Evolutionary conservation across 2,113 vertebrate species (phyloP), one percentile per base, ranked within the genome.

Genomic region (Gopherus flavomarginatus): DNA sequence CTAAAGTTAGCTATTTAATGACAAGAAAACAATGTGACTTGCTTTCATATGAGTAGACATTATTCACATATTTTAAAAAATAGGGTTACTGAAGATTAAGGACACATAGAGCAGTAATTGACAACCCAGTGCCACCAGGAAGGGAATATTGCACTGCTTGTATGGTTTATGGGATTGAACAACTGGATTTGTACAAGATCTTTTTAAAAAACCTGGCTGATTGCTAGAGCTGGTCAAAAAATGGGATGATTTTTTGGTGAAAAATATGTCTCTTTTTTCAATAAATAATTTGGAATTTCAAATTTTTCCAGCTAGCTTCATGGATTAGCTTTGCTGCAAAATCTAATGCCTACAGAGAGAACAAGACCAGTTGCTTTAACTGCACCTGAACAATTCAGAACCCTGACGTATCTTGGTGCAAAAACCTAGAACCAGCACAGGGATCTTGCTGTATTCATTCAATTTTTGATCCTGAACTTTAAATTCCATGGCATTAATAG

Each of bases 61-160:
- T 89, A 44, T 95, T 96, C 95, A 88, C 79, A 85, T 94, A 96
- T 85, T 83, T 88, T 92, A 96, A 97, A 21, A 52, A 94, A 2
- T 9, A 13, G 5, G 86, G 82, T 92, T 78, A 91, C 89, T 90
- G 81, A 90, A 65, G 53, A 2, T 75, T 50, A 69, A 93, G 83
- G 52, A 85, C 92, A 95, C 93, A 93, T 91, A 87, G 90, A 77
- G 72, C 12, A 26, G 12, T 13, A 22, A 77, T 14, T 44, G 22
- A 42, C n/a, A 77, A 77, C 24, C 38, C 42, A 77, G 38, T 38
- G 19, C 72, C 42, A 24, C 38, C 22, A 44, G 11, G 24, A 78
- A 47, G 42, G 38, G 24, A 44, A 78, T 27, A 47, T 16, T 11
- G 38, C 89, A 26, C 7, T 88, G 22, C 38, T 91, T 49, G 50